Evolutionary conservation across 2,888 invertebrate genomes (phyloP).

Genomic region (Eristalis intricaria): DNA sequence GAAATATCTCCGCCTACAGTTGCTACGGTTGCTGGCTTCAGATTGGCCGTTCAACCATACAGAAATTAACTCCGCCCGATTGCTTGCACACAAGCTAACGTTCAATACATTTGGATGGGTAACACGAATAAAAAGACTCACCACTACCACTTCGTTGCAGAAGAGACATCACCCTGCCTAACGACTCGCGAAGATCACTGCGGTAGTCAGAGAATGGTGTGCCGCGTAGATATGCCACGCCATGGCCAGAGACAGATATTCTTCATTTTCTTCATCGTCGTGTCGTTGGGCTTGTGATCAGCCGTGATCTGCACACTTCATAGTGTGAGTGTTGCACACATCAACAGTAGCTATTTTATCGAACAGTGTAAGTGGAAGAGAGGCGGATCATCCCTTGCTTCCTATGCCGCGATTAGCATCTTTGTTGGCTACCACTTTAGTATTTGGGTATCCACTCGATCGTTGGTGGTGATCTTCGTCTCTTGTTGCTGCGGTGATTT

Average conservation of each 20-base stretch:
- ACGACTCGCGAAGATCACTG: conserved; percentile 64
- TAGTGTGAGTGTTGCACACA: conserved; percentile 37
- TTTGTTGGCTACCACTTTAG: conserved; percentile 60
- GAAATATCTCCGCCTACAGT: conserved; percentile 73
- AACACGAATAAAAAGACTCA: conserved; percentile 24
- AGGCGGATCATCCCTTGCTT: conserved; percentile 48
- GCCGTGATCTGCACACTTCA: conserved; percentile 8
- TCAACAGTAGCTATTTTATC: too few species aligned
- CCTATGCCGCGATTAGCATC: conserved; percentile 63
- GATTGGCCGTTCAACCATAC: conserved; percentile 81
- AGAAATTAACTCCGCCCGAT: conserved; percentile 81
- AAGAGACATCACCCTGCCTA: conserved; percentile 42
- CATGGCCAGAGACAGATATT: conserved; percentile 66
- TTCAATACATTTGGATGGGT: conserved; percentile 8
- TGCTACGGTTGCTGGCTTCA: conserved; percentile 81
- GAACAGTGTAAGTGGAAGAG: conserved; percentile 1
- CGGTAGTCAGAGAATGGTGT: conserved; percentile 54
- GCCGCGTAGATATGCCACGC: conserved; percentile 57
- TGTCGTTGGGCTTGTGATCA: conserved; percentile 42
- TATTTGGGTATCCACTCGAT: conserved; percentile 62
- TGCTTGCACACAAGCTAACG: conserved; percentile 73
- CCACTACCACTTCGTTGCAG: not conserved
- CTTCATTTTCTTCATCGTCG: conserved; percentile 63
- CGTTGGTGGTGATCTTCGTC: conserved; percentile 51
- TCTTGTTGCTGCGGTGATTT: conserved; percentile 59